These are phyloP conservation scores for Cynopterus brachyotis DNA, from an alignment of 2,113 vertebrate species.

Conservation along the genomic window DNA sequence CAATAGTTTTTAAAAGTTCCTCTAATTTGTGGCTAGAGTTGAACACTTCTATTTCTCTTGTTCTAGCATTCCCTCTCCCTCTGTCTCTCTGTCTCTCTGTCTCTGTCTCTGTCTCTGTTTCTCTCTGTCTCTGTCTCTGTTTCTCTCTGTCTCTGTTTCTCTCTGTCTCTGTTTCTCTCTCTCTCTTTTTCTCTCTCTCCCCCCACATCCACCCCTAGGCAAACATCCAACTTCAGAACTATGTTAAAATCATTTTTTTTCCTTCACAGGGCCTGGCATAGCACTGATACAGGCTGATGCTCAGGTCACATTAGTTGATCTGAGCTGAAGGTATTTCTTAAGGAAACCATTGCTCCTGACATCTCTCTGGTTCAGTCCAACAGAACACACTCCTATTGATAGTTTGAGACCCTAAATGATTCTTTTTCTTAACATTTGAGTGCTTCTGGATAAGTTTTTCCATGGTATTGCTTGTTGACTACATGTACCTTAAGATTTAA, in stretches of 20 bases:
- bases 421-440: not conserved
- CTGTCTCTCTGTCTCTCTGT: not conserved
- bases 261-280: not conserved
- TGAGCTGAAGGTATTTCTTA: not conserved
- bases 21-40: not conserved
- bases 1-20: not conserved
- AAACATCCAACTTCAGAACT: not conserved
- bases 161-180: not conserved
- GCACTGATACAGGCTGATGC: rapidly evolving
- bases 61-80: not conserved
- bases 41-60: not conserved
- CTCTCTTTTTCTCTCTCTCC: not conserved
- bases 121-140: not conserved
- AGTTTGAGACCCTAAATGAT: not conserved
- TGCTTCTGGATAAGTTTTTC: not conserved
- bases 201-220: not conserved
- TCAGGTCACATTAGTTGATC: not conserved
- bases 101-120: not conserved
- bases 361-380: not conserved
- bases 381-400: not conserved
- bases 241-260: not conserved
- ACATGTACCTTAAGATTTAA: not conserved
- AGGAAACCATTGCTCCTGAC: not conserved
- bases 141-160: not conserved
- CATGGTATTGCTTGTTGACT: not conserved